phyloP scores from a whole-genome alignment of 1,140 invertebrate species.

The Drosophila suzukii region DNA sequence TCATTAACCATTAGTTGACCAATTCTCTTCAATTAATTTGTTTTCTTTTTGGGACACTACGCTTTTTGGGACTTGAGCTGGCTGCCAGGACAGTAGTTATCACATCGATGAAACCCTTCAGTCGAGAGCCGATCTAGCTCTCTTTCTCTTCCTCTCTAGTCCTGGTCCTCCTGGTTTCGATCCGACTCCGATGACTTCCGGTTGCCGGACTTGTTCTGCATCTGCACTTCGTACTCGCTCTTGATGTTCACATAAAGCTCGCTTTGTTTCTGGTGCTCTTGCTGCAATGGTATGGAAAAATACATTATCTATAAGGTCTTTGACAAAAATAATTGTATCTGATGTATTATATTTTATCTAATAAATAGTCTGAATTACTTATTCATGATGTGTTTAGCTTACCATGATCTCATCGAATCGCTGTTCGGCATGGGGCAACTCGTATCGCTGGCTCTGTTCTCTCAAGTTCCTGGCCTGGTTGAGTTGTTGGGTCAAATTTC shows the following conservation, averaged over 20 bases:
- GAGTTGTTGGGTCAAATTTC: slow-evolving; percentile 65
- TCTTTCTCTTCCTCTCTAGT: slow-evolving; percentile 5
- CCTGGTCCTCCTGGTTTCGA: slow-evolving; percentile 3
- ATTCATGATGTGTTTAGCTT: slow-evolving; percentile 5
- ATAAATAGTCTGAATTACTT: background rate
- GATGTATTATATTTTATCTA: background rate
- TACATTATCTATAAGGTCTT: background rate
- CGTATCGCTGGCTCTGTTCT: slow-evolving; percentile 67
- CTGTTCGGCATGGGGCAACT: slow-evolving; percentile 63
- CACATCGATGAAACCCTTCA: slow-evolving; percentile 60
- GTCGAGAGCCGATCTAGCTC: slow-evolving; percentile 24
- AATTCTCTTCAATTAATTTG: background rate
- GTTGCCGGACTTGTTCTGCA: slow-evolving; percentile 55
- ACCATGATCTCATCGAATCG: slow-evolving; percentile 76
- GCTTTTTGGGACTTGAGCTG: slow-evolving; percentile 30
- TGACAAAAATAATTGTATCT: no score
- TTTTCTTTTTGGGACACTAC: slow-evolving; percentile 3
- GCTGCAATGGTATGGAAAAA: slow-evolving; percentile 28
- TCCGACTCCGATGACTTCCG: slow-evolving; percentile 44
- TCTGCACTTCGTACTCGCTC: slow-evolving; percentile 76
- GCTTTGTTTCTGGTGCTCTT: slow-evolving; percentile 77
- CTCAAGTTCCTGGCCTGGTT: slow-evolving; percentile 67
- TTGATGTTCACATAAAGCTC: slow-evolving; percentile 78
- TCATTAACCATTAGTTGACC: background rate
- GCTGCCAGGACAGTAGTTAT: slow-evolving; percentile 50